A percentile compares a stretch with the other conserved stretches of the same genome.
phyloP scores from a whole-genome alignment of 2,797 vertebrate species.

The Cossypha polioptera region DNA sequence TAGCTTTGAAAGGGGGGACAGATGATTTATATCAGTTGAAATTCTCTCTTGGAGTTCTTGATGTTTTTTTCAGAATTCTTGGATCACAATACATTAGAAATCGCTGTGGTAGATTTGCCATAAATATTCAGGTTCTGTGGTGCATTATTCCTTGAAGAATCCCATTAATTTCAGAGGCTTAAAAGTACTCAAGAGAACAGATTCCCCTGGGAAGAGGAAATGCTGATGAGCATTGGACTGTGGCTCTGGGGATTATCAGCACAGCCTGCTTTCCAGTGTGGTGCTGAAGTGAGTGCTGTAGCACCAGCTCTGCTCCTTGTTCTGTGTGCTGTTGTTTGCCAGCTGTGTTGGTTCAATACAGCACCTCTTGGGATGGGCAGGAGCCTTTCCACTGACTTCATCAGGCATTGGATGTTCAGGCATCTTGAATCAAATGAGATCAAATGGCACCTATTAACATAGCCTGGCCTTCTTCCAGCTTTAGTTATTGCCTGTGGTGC shows the following conservation, averaged over 20 bases:
- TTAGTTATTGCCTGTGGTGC: constrained; percentile 32
- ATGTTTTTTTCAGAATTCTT: constrained; percentile 17
- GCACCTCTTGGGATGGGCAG: not conserved
- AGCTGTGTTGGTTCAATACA: not conserved
- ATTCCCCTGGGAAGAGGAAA: not conserved
- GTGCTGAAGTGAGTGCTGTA: not conserved
- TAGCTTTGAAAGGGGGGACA: not conserved
- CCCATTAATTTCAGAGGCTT: not conserved
- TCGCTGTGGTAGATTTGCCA: not conserved
- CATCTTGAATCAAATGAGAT: not conserved
- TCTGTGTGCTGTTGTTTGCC: not conserved
- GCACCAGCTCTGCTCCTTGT: not conserved
- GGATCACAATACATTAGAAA: not conserved
- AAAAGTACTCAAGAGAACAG: not conserved
- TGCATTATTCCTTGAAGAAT: not conserved
- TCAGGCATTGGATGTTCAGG: not conserved
- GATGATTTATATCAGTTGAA: not conserved
- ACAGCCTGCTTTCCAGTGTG: not conserved
- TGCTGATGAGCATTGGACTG: not conserved
- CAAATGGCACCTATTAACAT: constrained; percentile 8
- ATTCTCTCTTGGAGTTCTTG: not conserved
- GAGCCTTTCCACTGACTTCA: constrained; percentile 2
- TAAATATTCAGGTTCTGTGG: constrained; percentile 15
- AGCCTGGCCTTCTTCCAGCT: constrained; percentile 31
- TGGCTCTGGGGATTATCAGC: not conserved